phyloP scores from a whole-genome alignment of 2,113 vertebrate species.

The Vicugna pacos region DNA sequence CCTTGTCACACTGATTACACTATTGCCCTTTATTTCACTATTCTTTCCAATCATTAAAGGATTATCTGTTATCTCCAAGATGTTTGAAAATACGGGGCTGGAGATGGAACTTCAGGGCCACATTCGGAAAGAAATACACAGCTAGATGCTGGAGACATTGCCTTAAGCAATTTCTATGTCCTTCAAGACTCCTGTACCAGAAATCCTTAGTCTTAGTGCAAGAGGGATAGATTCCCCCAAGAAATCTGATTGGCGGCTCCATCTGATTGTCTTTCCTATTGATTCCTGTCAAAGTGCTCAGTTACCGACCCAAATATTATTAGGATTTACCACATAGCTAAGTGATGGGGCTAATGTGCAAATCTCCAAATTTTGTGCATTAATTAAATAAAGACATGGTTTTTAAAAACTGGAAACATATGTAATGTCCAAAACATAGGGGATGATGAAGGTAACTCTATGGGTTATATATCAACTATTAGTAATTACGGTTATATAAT shows the following conservation, averaged over 20 bases:
- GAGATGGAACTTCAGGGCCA: not conserved
- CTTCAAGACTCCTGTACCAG: not conserved
- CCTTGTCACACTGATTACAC: not conserved
- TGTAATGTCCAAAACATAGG: not conserved
- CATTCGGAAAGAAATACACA: not conserved
- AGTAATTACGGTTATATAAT: not conserved
- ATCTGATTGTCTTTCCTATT: not conserved
- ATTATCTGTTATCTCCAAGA: not conserved
- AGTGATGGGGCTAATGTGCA: not conserved
- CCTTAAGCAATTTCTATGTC: not conserved
- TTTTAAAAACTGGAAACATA: constrained; percentile 32
- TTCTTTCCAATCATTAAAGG: not conserved
- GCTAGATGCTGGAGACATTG: not conserved
- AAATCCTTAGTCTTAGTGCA: not conserved
- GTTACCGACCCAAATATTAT: not conserved
- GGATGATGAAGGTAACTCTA: not conserved
- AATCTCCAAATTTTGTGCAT: not conserved
- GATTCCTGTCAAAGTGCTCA: not conserved
- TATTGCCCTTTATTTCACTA: not conserved
- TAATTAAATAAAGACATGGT: constrained; percentile 15
- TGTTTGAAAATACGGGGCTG: not conserved
- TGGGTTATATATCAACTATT: not conserved
- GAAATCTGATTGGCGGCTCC: not conserved
- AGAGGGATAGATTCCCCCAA: not conserved
- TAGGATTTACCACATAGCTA: not conserved